Evolutionary conservation across 1,140 invertebrate species (phyloP).

Genomic region (Bicyclus anynana): DNA sequence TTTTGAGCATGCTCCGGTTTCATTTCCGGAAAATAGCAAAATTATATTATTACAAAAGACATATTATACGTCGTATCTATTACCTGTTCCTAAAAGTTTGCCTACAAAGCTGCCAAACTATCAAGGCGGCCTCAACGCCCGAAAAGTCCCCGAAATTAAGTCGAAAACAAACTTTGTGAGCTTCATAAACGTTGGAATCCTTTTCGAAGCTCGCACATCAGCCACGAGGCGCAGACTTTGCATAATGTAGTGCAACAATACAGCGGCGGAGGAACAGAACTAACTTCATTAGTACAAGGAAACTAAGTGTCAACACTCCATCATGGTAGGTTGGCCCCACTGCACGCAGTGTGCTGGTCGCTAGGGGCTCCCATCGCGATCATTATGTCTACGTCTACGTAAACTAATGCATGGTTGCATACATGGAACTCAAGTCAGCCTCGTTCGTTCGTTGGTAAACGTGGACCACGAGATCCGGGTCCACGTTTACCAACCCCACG

Average conservation of each 20-base stretch:
- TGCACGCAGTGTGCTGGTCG: no score
- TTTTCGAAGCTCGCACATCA: background rate
- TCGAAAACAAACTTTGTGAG: background rate
- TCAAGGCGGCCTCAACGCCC: background rate
- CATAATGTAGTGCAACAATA: conserved; percentile 1
- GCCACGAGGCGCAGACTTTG: background rate
- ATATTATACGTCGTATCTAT: no score
- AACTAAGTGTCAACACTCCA: conserved; percentile 7
- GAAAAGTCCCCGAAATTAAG: background rate
- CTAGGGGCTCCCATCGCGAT: no score
- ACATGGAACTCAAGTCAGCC: no score
- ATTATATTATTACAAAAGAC: background rate
- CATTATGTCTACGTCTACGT: no score
- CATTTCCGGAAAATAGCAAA: no score
- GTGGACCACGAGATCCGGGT: no score
- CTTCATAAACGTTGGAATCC: conserved; percentile 4
- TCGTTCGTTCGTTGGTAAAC: no score
- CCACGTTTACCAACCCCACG: no score
- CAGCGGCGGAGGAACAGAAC: background rate
- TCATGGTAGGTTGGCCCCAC: background rate
- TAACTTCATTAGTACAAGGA: conserved; percentile 5
- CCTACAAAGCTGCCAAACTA: background rate
- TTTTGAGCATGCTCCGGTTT: no score
- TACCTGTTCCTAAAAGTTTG: background rate
- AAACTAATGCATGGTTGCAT: no score